Evolutionary conservation across 2,113 vertebrate genomes (phyloP).

Genomic region (Herpetotheres cachinnans): DNA sequence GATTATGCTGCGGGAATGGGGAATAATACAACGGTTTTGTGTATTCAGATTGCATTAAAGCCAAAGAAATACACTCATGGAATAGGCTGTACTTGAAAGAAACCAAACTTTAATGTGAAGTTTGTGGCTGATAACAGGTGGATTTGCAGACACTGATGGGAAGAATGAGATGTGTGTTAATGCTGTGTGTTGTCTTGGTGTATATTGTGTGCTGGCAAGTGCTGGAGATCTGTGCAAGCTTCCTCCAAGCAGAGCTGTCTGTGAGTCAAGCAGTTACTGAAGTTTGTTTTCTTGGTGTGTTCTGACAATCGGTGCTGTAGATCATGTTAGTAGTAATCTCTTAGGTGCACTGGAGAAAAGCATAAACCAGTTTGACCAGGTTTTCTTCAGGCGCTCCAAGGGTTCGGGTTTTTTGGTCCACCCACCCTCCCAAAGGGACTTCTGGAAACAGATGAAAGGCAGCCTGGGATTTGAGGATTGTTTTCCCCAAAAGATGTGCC

Average conservation of each 20-base stretch:
- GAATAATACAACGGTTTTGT: neutral
- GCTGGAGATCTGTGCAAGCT: neutral
- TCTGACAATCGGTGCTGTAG: neutral
- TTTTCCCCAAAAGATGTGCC: neutral
- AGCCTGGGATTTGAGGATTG: neutral
- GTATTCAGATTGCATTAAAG: neutral
- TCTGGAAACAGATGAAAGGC: neutral
- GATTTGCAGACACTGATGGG: neutral
- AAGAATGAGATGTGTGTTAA: neutral
- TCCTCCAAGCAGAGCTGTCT: neutral
- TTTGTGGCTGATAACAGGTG: neutral
- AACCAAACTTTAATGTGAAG: neutral
- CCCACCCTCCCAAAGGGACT: neutral
- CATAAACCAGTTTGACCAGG: neutral
- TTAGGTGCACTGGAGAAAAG: neutral
- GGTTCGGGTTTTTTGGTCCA: neutral
- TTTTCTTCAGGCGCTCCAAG: neutral
- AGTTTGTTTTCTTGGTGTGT: neutral
- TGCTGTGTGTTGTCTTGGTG: neutral
- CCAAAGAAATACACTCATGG: neutral
- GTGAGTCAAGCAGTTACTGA: fast-evolving
- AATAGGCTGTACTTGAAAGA: neutral
- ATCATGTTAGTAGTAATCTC: neutral
- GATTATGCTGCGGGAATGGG: neutral
- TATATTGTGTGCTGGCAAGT: fast-evolving